A percentile compares a stretch with the other conserved stretches of the same genome.
These are phyloP conservation scores for Drosophila nigricruria DNA, from an alignment of 2,888 invertebrate species.

Conservation along the genomic window DNA sequence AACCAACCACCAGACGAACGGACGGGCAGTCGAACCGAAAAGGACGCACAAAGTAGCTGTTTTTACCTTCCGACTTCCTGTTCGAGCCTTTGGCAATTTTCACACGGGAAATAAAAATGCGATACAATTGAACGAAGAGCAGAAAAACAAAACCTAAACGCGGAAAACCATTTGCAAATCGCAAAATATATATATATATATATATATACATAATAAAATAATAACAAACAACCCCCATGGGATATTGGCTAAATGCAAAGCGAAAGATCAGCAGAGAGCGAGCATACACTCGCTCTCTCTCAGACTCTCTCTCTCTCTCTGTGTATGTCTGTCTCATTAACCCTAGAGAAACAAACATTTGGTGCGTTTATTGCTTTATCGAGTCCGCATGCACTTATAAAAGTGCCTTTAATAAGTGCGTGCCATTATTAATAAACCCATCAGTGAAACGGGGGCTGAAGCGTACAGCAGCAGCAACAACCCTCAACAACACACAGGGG, in stretches of 20 bases:
- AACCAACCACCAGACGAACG: slow-evolving; percentile 48
- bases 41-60: slow-evolving; percentile 53
- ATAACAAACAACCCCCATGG: slow-evolving; percentile 57
- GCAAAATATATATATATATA: slow-evolving; percentile 32
- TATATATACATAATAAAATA: slow-evolving; percentile 25
- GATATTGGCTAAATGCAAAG: slow-evolving; percentile 7
- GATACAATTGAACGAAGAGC: slow-evolving; percentile 71
- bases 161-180: slow-evolving; percentile 81
- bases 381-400: slow-evolving; percentile 40
- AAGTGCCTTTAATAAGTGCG: slow-evolving; percentile 55
- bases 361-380: slow-evolving; percentile 59
- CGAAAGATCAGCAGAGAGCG: slow-evolving; percentile 26
- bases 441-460: slow-evolving; percentile 65
- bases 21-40: slow-evolving; percentile 13
- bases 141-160: slow-evolving; percentile 79
- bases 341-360: slow-evolving; percentile 72
- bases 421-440: slow-evolving; percentile 73
- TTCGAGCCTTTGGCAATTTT: slow-evolving; percentile 68
- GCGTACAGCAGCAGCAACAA: slow-evolving; percentile 46
- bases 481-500: slow-evolving; percentile 22
- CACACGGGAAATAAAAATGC: slow-evolving; percentile 80
- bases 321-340: slow-evolving; percentile 53
- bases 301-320: background rate
- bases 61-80: slow-evolving; percentile 62
- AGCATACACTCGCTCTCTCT: background rate